Evolutionary conservation across 2,888 invertebrate species (phyloP), one percentile per base, ranked within the genome.

Genomic region (Rhamnusium bicolor): DNA sequence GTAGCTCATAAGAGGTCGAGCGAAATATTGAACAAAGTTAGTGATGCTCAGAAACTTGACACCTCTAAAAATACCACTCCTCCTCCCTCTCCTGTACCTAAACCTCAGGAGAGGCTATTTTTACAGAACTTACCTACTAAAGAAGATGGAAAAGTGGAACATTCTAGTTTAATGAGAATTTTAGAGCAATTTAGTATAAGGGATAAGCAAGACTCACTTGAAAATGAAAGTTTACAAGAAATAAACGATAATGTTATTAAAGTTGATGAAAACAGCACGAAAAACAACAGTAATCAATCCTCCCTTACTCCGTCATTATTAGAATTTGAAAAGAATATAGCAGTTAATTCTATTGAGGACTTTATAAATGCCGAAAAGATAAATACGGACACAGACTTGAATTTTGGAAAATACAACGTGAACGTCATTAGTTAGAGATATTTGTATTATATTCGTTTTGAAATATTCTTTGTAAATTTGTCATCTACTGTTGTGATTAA

Each of bases 151-250:
- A 74, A 82, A 12, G 82, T 83, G 10, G 87, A 87, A 74, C 87
- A 88, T 79, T 87, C 87, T 7, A 85, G 83, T 78, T 76, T 88
- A 58, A 85, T 88, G 83, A 85, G 84, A 75, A 87, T 88, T 60
- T 76, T 88, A 47, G 85, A 88, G 72, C 83, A 87, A 67, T 87
- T 82, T 67, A 86, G 86, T 65, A 82, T 85, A 49, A 84, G 81
- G 76, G 83, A 83, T 62, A 81, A 79, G 69, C 79, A 77, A 40
- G 12, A 47, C 5, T 24, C 16, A 18, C 12, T 66, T n/a, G 70
- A 68, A 3, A 56, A 65, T 4, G 74, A 76, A 40, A 51, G 19
- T 1, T 32, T 63, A 24, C 62, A 66, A 1, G 32, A 61, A 46
- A 60, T 58, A 51, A 71, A 69, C 18, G 72, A 72, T 12, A 56